Base-by-base conservation (phyloP, 2,888 invertebrate genomes). In the Lasioglossum calceatum region DNA sequence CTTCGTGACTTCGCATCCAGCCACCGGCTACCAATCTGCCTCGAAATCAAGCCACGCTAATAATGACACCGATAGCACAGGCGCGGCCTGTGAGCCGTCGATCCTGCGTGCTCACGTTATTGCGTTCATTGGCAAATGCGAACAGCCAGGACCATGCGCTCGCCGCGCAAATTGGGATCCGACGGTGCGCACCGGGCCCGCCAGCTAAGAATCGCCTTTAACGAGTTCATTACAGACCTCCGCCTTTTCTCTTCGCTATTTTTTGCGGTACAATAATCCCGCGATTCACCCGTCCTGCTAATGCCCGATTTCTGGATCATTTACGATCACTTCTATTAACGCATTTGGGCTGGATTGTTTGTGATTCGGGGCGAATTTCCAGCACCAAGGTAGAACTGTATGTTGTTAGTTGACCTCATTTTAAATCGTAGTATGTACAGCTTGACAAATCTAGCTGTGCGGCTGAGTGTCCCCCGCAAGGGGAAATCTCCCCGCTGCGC, bases 11-110 rank as follows among this genome's bases (percentile, higher is more conserved):
- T 82, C 47, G 84, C 85, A 87, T 81, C 58, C 77, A 85, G 47
- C 76, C 75, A 39, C 67, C 42, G 74, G 67, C 74, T 70, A 39
- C 47, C 79, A 27, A 64, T 78, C 81, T 32, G 74, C 72, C 39
- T 79, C 84, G 80, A 88, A 89, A 87, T 81, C 85, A 77, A 86
- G 67, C 75, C 67, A 42, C 77, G 80, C 84, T 88, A 90, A 90
- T 89, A 90, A 86, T 71, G 86, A 85, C 77, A 71, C 81, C 70
- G 75, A 86, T 81, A 84, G 54, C 61, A 64, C n/a, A 50, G 54
- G 70, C 47, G 39, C 39, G 42, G 58, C 47, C n/a, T 78, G 47
- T 3, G 54, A 64, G 64, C 70, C 39, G 70, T 19, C 70, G 36
- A 70, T 70, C 39, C 70, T 39, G 70, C 23, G 12, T 70, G 61